Conservation (phyloP, 2,113 vertebrate species). For the Felis chaus region DNA sequence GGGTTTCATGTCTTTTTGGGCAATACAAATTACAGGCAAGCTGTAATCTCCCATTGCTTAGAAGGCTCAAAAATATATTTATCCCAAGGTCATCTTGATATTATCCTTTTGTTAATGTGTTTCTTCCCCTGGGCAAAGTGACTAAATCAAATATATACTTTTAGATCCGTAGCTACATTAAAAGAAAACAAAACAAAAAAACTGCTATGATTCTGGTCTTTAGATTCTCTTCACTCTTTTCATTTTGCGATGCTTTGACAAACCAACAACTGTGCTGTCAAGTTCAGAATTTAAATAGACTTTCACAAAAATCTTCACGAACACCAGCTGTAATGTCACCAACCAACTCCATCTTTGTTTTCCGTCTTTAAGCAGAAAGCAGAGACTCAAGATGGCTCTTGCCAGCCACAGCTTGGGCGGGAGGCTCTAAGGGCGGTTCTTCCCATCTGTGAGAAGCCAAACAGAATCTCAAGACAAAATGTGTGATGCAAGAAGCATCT, state of each 20-base stretch:
- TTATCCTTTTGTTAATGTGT: conserved; percentile 50
- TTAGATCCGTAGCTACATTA: conserved; percentile 47
- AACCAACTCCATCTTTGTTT: conserved; percentile 69
- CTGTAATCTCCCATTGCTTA: conserved; percentile 11
- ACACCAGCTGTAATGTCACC: conserved; percentile 58
- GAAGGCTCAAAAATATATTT: conserved; percentile 21
- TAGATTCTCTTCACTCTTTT: conserved; percentile 59
- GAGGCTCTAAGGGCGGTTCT: background rate
- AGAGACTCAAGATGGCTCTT: conserved; percentile 53
- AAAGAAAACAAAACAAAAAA: conserved; percentile 43
- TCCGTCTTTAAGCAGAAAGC: conserved; percentile 62
- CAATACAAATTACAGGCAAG: background rate
- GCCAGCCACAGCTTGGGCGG: conserved; percentile 52
- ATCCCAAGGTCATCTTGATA: conserved; percentile 47
- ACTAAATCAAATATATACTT: conserved; percentile 57
- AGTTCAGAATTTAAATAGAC: conserved; percentile 71
- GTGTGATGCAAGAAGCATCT: background rate
- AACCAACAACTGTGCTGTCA: conserved; percentile 69
- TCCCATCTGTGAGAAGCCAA: conserved; percentile 50
- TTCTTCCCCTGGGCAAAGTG: conserved; percentile 10
- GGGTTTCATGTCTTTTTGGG: background rate
- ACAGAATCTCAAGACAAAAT: conserved; percentile 46
- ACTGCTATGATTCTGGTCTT: conserved; percentile 39
- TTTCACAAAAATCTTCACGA: conserved; percentile 49
- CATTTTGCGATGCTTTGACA: conserved; percentile 69